Evolutionary conservation across 2,888 invertebrate species (phyloP).

Genomic region (Formica aserva): DNA sequence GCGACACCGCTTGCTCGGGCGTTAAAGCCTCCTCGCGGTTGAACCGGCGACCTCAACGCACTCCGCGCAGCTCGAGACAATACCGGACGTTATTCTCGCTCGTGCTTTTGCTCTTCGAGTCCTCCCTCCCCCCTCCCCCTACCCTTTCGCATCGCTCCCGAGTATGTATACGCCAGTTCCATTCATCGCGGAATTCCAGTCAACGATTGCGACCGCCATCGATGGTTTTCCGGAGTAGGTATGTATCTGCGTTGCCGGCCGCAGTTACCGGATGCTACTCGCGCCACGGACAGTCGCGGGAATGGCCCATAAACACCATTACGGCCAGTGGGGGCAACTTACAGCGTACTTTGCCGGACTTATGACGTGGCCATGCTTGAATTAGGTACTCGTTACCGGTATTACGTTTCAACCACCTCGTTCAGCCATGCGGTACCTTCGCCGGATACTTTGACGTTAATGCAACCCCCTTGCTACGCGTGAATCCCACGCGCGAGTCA

Average conservation of each 20-base stretch:
- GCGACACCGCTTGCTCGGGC: conserved; percentile 73
- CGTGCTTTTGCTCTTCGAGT: conserved; percentile 23
- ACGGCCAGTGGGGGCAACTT: conserved; percentile 80
- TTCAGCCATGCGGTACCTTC: conserved; percentile 40
- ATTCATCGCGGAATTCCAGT: conserved; percentile 77
- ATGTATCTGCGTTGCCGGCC: conserved; percentile 52
- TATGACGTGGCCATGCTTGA: conserved; percentile 81
- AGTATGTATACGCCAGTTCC: conserved; percentile 63
- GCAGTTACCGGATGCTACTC: conserved; percentile 63
- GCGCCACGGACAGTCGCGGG: conserved; percentile 64
- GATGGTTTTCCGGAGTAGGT: conserved; percentile 73
- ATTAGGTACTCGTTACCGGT: conserved; percentile 84
- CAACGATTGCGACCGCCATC: conserved; percentile 65
- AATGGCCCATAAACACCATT: conserved; percentile 84
- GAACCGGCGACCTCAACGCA: conserved; percentile 64
- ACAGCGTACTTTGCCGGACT: conserved; percentile 82
- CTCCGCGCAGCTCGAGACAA: conserved; percentile 64
- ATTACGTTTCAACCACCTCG: conserved; percentile 80
- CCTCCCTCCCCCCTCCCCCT: background rate
- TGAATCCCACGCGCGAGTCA: conserved; percentile 23
- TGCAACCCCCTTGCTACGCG: conserved; percentile 15
- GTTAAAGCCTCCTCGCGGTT: conserved; percentile 55
- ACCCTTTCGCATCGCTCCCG: background rate
- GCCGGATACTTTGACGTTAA: conserved; percentile 10
- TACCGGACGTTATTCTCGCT: conserved; percentile 57